A percentile compares a stretch with the other conserved stretches of the same genome.
Conservation (phyloP, 92 coral and sea anemone genomes). For the Umimayanthus kanabou region DNA sequence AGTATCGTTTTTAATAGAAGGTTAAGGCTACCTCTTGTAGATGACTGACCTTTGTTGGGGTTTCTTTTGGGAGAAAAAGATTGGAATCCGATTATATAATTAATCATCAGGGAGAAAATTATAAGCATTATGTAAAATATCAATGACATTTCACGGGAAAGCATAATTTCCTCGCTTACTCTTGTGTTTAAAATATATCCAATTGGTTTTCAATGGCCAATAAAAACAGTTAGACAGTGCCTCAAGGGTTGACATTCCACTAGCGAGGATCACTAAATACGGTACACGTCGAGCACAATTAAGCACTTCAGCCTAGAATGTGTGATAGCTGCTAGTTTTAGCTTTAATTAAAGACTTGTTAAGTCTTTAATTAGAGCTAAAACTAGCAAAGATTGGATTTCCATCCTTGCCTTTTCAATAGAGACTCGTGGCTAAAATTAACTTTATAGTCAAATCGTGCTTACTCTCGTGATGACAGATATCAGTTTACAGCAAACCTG, state of each 20-base stretch:
- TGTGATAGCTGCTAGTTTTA: neutral
- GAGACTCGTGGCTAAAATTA: neutral
- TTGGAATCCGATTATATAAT: slow-evolving; percentile 14
- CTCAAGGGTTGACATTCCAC: slow-evolving; percentile 1
- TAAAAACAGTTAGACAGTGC: neutral
- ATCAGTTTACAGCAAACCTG: neutral
- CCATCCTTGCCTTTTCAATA: neutral
- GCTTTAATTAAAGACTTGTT: too few relatives aligned
- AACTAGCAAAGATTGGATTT: neutral
- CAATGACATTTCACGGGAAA: neutral
- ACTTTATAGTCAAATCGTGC: neutral
- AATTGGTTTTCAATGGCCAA: slow-evolving; percentile 1
- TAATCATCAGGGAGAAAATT: neutral
- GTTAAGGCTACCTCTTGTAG: neutral
- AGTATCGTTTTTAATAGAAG: neutral
- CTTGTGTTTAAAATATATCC: neutral
- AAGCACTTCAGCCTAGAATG: neutral
- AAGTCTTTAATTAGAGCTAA: neutral
- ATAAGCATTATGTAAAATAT: neutral
- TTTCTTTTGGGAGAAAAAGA: neutral
- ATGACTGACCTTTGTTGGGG: neutral
- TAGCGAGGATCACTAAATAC: neutral
- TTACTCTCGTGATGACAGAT: neutral
- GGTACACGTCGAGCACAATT: neutral
- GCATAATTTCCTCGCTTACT: neutral